Conservation (phyloP, 1,140 invertebrate genomes). For the Ooceraea biroi region DNA sequence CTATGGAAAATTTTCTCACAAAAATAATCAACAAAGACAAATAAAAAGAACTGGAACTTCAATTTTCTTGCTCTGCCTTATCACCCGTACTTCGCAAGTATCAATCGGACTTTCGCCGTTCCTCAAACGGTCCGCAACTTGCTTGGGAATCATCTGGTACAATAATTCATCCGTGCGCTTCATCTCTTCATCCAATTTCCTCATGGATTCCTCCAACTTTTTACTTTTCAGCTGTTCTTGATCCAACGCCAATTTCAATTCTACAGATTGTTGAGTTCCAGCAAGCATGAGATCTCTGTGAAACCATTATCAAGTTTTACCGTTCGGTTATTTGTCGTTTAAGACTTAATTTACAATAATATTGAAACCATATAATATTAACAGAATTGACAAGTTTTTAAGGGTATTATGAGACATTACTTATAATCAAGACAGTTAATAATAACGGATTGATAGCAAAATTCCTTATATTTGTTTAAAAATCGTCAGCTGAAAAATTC, state of each 20-base stretch:
- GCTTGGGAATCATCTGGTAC: conserved; percentile 99
- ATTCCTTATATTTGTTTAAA: neutral
- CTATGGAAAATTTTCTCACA: neutral
- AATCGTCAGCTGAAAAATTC: neutral
- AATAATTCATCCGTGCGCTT: conserved; percentile 97
- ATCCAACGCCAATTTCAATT: conserved; percentile 97
- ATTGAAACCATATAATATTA: neutral
- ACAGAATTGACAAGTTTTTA: neutral
- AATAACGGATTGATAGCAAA: neutral
- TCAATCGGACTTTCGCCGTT: conserved; percentile 97
- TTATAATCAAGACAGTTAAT: too few species aligned
- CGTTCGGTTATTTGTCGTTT: neutral
- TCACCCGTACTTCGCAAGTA: conserved; percentile 94
- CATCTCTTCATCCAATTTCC: conserved; percentile 98
- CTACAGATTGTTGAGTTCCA: conserved; percentile 98
- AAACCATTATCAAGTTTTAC: conserved; percentile 37
- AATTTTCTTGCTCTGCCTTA: neutral
- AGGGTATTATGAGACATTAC: neutral
- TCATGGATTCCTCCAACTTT: conserved; percentile 98
- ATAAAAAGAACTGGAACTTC: neutral
- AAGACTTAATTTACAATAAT: neutral
- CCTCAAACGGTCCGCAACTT: conserved; percentile 96
- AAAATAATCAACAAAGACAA: neutral
- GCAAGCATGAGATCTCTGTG: conserved; percentile 97
- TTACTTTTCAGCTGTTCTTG: conserved; percentile 99